phyloP scores from a whole-genome alignment of 2,113 vertebrate species.

The Siphamia tubifer region DNA sequence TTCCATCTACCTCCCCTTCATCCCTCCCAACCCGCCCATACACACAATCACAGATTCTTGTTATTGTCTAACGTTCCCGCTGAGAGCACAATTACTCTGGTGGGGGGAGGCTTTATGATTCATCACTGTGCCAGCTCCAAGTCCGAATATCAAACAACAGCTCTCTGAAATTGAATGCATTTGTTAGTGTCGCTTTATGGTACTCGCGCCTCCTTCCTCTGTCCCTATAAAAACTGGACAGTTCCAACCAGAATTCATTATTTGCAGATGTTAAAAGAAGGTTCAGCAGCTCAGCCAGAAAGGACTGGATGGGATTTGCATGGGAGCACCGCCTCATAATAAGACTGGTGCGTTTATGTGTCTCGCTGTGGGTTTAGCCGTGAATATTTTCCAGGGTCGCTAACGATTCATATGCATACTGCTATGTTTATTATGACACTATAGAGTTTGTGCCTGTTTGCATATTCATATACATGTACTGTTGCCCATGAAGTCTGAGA shows the following conservation, averaged over 20 bases:
- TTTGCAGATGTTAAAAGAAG: slow-evolving; percentile 16
- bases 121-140: slow-evolving; percentile 12
- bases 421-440: not conserved
- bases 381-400: too few species aligned
- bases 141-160: slow-evolving; percentile 46
- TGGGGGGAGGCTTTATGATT: slow-evolving; percentile 37
- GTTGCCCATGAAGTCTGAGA: not conserved
- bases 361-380: not conserved
- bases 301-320: not conserved
- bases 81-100: slow-evolving; percentile 54
- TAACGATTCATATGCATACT: not conserved
- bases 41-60: slow-evolving; percentile 39
- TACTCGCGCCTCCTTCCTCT: not conserved
- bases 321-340: not conserved
- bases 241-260: slow-evolving; percentile 20
- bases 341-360: not conserved
- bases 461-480: not conserved
- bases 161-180: slow-evolving; percentile 42
- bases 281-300: slow-evolving; percentile 15
- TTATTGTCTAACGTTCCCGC: slow-evolving; percentile 56
- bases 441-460: not conserved
- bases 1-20: slow-evolving; percentile 16
- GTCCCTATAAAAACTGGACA: not conserved
- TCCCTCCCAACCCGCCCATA: not conserved
- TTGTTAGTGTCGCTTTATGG: slow-evolving; percentile 37